A percentile compares a stretch with the other conserved stretches of the same genome.
Conservation (phyloP, 2,888 invertebrate species). For the Xylophagus ater region DNA sequence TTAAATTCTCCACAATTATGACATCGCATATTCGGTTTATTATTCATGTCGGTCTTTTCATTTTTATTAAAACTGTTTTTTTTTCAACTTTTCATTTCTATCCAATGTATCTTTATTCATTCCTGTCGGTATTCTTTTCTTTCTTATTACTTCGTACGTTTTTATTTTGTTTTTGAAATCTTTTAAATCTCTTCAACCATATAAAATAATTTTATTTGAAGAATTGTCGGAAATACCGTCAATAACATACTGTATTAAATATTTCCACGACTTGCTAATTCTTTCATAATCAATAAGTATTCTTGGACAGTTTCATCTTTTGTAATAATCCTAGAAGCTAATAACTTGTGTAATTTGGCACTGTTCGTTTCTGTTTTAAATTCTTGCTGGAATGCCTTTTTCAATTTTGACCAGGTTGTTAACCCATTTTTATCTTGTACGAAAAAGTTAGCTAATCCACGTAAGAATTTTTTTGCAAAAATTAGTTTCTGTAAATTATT, state of each 20-base stretch:
- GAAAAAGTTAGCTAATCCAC: not conserved
- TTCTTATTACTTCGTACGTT: not conserved
- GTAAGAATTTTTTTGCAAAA: not conserved
- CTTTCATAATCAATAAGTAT: conserved; percentile 1
- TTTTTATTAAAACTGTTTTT: not conserved
- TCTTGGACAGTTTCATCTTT: conserved; percentile 1
- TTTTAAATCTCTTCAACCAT: conserved; percentile 9
- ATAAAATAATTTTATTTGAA: not conserved
- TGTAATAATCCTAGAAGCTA: not conserved
- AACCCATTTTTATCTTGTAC: not conserved
- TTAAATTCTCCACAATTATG: not conserved
- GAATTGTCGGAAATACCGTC: not conserved
- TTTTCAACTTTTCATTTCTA: not conserved
- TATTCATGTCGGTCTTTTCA: not conserved
- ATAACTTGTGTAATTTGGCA: conserved; percentile 3
- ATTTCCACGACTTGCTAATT: conserved; percentile 5
- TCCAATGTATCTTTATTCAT: not conserved
- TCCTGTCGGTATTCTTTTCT: not conserved
- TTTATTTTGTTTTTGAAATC: conserved; percentile 19
- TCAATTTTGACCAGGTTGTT: not conserved
- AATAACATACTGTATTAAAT: conserved; percentile 2
- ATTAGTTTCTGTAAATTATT: not conserved
- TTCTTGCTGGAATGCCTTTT: not conserved
- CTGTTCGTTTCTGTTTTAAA: not conserved
- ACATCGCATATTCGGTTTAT: not conserved